These are phyloP conservation scores for Danio albolineatus DNA, from an alignment of 2,797 vertebrate species.

Conservation along the genomic window DNA sequence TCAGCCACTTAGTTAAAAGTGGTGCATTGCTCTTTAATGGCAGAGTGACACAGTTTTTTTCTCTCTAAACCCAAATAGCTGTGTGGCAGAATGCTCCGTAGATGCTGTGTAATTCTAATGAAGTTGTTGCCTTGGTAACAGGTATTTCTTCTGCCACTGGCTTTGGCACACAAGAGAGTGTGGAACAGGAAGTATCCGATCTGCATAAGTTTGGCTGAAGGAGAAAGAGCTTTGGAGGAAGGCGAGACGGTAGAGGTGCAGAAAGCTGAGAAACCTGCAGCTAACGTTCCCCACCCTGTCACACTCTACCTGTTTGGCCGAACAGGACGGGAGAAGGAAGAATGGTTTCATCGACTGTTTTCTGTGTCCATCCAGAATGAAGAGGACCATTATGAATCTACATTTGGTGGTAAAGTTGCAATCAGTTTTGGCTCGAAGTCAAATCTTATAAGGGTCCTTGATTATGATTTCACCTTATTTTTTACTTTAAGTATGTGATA, in stretches of 20 bases:
- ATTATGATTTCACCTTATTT: no score
- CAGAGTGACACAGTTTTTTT: conserved; percentile 6
- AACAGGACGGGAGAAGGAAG: conserved; percentile 90
- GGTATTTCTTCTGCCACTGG: conserved; percentile 85
- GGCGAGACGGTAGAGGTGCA: conserved; percentile 47
- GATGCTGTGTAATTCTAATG: conserved; percentile 40
- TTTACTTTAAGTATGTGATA: no score
- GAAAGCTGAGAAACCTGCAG: conserved; percentile 55
- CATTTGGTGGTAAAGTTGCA: conserved; percentile 70
- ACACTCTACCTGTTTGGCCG: conserved; percentile 87
- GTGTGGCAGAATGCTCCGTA: background rate
- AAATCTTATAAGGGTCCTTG: no score
- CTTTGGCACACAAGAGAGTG: conserved; percentile 85
- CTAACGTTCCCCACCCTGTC: conserved; percentile 50
- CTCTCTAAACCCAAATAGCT: conserved; percentile 15
- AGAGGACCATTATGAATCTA: conserved; percentile 64
- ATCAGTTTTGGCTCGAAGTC: background rate
- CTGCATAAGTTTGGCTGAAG: conserved; percentile 79
- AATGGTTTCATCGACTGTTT: conserved; percentile 87
- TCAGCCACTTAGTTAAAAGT: background rate
- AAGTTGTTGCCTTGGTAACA: conserved; percentile 65
- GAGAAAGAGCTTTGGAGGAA: background rate
- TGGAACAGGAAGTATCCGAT: conserved; percentile 95
- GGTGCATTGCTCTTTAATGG: background rate
- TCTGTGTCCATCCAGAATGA: conserved; percentile 71